Evolutionary conservation across 2,888 invertebrate species (phyloP).

Genomic region (Nipponacmea schrenckii): DNA sequence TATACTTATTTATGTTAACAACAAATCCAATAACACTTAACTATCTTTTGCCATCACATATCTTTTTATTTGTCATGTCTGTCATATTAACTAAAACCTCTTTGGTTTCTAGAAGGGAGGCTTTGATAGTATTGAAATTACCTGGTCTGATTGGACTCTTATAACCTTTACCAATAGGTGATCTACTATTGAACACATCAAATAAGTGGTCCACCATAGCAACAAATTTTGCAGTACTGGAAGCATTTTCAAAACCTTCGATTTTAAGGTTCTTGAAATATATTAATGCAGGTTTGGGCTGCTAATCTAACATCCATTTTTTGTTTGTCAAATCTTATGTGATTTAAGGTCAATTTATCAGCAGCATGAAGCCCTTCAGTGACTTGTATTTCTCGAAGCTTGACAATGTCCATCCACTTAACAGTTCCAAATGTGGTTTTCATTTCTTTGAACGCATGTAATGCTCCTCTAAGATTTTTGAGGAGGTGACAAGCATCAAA

Average conservation of each 20-base stretch:
- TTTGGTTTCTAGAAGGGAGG: not conserved
- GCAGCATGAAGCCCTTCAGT: not conserved
- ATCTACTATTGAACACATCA: slow-evolving; percentile 5
- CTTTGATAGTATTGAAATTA: slow-evolving; percentile 1
- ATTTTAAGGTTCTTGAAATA: slow-evolving; percentile 10
- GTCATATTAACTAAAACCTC: not conserved
- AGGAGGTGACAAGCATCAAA: slow-evolving; percentile 14
- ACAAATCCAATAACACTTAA: slow-evolving; percentile 15
- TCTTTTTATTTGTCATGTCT: slow-evolving; percentile 6
- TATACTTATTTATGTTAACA: not conserved
- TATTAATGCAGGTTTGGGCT: slow-evolving; percentile 10
- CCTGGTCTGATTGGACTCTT: not conserved
- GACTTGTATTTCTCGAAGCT: slow-evolving; percentile 4
- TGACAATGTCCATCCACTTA: not conserved
- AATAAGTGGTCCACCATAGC: slow-evolving; percentile 1
- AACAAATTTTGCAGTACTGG: not conserved
- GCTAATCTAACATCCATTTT: not conserved
- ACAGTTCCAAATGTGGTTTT: not conserved
- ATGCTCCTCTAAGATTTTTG: slow-evolving; percentile 10
- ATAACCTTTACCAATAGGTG: slow-evolving; percentile 6
- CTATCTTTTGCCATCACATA: slow-evolving; percentile 6
- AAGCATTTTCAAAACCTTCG: not conserved
- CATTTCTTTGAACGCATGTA: not conserved
- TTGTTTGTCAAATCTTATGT: not conserved
- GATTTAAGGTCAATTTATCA: not conserved